Conservation (phyloP, 2,888 invertebrate genomes). For the Entomobrya multifasciata region DNA sequence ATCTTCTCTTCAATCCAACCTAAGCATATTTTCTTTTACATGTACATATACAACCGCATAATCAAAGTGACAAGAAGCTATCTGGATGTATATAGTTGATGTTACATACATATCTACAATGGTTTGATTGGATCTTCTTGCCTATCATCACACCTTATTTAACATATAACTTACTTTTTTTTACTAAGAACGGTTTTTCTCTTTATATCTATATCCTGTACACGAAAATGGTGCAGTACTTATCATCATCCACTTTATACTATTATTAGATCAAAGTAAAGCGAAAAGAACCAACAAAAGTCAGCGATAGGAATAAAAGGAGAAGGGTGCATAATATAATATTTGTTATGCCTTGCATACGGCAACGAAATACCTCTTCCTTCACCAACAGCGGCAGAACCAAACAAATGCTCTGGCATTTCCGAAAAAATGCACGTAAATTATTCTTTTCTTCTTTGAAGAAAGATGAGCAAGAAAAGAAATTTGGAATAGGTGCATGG, state of each 20-base stretch:
- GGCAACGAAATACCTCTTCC: conserved; percentile 33
- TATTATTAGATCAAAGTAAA: conserved; percentile 68
- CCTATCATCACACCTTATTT: not conserved
- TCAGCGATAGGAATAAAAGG: conserved; percentile 59
- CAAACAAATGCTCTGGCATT: conserved; percentile 50
- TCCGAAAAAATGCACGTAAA: too few species aligned
- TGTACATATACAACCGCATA: conserved; percentile 36
- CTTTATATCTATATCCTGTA: conserved; percentile 22
- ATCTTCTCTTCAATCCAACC: conserved; percentile 47
- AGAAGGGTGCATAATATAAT: conserved; percentile 67
- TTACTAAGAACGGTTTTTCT: conserved; percentile 22
- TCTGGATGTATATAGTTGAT: not conserved
- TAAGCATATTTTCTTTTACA: conserved; percentile 45
- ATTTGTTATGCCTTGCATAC: conserved; percentile 59
- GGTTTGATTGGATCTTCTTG: conserved; percentile 11
- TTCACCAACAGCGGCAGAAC: conserved; percentile 35
- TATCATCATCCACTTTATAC: conserved; percentile 31
- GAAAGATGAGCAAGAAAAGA: not conserved
- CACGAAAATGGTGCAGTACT: conserved; percentile 49
- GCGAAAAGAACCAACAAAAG: conserved; percentile 63
- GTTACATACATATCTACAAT: too few species aligned
- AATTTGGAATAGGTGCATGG: too few species aligned
- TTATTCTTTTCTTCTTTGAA: conserved; percentile 31
- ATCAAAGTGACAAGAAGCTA: conserved; percentile 52
- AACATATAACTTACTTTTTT: too few species aligned